These are phyloP conservation scores for Melanostigma gelatinosum DNA, from an alignment of 2,113 vertebrate genomes.

Conservation along the genomic window DNA sequence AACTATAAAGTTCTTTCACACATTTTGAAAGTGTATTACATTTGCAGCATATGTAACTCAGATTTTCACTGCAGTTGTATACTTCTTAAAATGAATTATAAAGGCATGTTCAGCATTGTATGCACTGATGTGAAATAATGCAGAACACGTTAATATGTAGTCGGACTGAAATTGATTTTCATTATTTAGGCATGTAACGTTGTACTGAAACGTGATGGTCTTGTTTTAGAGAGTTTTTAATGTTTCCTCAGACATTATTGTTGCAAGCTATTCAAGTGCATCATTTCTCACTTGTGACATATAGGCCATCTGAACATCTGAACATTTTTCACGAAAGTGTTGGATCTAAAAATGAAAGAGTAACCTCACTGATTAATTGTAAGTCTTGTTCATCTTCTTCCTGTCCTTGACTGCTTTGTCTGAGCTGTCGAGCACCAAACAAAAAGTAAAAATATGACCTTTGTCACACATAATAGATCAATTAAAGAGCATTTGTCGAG, in stretches of 20 bases:
- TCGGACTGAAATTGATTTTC: background rate
- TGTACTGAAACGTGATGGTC: background rate
- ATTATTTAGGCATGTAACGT: background rate
- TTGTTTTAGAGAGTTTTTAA: conserved; percentile 5
- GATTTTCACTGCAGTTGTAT: background rate
- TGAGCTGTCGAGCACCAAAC: background rate
- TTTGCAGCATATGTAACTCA: background rate
- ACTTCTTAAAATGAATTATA: background rate
- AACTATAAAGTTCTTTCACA: background rate
- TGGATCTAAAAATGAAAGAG: background rate
- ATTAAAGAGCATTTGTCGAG: conserved; percentile 2
- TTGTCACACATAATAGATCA: background rate
- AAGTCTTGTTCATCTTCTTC: conserved; percentile 1
- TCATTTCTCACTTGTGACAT: background rate
- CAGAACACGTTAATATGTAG: background rate
- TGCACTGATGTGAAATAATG: background rate
- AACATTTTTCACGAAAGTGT: conserved; percentile 1
- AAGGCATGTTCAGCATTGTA: background rate
- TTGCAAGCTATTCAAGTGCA: background rate
- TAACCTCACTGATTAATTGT: background rate
- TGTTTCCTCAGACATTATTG: background rate
- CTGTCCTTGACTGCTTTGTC: conserved; percentile 14
- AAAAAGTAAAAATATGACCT: conserved; percentile 1
- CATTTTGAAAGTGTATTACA: background rate
- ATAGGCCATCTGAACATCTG: background rate